phyloP scores from a whole-genome alignment of 2,113 vertebrate genomes.

The Paralichthys olivaceus region DNA sequence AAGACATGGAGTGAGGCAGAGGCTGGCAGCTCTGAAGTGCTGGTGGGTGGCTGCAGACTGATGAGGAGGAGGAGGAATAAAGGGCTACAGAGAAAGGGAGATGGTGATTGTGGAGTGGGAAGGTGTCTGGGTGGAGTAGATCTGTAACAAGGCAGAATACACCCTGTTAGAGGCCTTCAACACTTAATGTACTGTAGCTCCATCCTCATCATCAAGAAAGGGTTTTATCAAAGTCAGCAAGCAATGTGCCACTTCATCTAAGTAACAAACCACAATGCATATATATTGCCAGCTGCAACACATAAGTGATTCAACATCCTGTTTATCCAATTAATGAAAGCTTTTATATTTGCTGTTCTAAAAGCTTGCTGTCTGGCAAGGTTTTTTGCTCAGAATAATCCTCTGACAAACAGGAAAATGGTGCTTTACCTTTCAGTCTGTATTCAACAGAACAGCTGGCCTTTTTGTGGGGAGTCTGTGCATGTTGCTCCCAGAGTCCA shows the following conservation, averaged over 20 bases:
- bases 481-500: not conserved
- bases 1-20: not conserved
- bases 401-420: not conserved
- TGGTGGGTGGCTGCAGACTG: conserved; percentile 50
- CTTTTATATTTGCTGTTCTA: conserved; percentile 10
- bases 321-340: conserved; percentile 8
- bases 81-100: conserved; percentile 29
- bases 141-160: conserved; percentile 11
- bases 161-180: not conserved
- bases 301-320: not conserved
- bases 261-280: not conserved
- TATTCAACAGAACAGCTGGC: conserved; percentile 10
- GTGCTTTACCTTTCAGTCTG: not conserved
- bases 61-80: conserved; percentile 35
- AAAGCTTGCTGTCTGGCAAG: conserved; percentile 3
- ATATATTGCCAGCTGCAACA: not conserved
- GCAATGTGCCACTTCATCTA: not conserved
- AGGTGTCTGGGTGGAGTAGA: conserved; percentile 33
- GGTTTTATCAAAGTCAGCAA: not conserved
- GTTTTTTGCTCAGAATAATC: conserved; percentile 1
- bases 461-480: not conserved
- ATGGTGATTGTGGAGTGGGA: conserved; percentile 39
- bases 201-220: not conserved
- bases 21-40: not conserved
- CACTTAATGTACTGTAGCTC: not conserved